Evolutionary conservation across 1,140 invertebrate species (phyloP).

Genomic region (Pemphigus obesinymphae): DNA sequence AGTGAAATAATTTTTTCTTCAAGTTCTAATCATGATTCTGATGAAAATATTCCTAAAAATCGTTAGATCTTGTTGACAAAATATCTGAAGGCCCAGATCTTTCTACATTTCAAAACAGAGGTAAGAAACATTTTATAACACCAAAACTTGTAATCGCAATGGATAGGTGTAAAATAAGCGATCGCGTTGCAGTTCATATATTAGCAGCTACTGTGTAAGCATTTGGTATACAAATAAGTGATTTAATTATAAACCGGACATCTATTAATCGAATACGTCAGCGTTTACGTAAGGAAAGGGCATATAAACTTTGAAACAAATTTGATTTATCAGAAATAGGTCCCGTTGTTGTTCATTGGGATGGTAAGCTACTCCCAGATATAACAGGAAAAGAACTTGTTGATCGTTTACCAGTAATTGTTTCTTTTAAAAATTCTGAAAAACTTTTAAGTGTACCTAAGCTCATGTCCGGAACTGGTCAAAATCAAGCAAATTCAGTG

Average conservation of each 20-base stretch:
- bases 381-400: constrained; percentile 17
- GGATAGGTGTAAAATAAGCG: background rate
- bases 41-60: background rate
- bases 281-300: background rate
- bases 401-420: constrained; percentile 10
- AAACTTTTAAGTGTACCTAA: constrained; percentile 15
- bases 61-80: too few relatives aligned
- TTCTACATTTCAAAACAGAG: too few relatives aligned
- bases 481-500: background rate
- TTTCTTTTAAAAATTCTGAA: constrained; percentile 24
- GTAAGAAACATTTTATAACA: background rate
- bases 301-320: background rate
- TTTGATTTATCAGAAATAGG: background rate
- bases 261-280: background rate
- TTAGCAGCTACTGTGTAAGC: background rate
- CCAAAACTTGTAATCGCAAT: background rate
- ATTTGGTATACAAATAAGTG: background rate
- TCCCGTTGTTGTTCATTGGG: constrained; percentile 39
- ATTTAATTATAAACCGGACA: background rate
- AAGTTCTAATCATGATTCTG: background rate
- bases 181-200: background rate
- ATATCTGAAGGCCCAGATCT: too few relatives aligned
- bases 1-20: background rate
- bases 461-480: background rate
- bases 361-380: constrained; percentile 47